phyloP scores from a whole-genome alignment of 2,113 vertebrate genomes.

The Oxyura jamaicensis region DNA sequence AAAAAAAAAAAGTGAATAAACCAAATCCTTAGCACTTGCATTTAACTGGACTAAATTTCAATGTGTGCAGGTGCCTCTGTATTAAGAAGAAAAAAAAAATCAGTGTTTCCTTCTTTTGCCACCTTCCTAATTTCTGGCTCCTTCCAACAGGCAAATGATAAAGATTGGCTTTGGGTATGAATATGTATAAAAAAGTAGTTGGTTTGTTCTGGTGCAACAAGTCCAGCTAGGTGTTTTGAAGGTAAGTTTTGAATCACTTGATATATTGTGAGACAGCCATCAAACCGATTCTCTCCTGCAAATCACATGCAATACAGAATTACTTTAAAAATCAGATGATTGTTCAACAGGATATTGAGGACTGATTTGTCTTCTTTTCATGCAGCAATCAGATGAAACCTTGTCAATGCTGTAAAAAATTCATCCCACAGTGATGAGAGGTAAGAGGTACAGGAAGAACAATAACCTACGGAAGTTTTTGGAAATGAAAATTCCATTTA shows the following conservation, averaged over 20 bases:
- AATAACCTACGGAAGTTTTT: neutral
- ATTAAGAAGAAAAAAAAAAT: neutral
- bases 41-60: neutral
- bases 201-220: neutral
- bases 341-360: neutral
- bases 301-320: neutral
- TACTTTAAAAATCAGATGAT: constrained; percentile 4
- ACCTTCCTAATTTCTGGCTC: neutral
- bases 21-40: neutral
- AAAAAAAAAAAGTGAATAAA: neutral
- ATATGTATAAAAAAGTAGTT: neutral
- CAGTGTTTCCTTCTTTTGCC: neutral
- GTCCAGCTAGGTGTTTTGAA: neutral
- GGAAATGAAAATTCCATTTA: constrained; percentile 19
- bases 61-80: neutral
- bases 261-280: neutral
- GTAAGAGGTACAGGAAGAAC: neutral
- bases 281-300: neutral
- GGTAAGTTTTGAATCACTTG: neutral
- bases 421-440: neutral
- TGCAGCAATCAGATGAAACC: neutral
- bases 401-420: neutral
- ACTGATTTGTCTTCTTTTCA: neutral
- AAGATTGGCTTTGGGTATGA: neutral
- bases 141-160: neutral